Evolutionary conservation across 2,888 invertebrate genomes (phyloP).

Genomic region (Siphlonurus alternatus): DNA sequence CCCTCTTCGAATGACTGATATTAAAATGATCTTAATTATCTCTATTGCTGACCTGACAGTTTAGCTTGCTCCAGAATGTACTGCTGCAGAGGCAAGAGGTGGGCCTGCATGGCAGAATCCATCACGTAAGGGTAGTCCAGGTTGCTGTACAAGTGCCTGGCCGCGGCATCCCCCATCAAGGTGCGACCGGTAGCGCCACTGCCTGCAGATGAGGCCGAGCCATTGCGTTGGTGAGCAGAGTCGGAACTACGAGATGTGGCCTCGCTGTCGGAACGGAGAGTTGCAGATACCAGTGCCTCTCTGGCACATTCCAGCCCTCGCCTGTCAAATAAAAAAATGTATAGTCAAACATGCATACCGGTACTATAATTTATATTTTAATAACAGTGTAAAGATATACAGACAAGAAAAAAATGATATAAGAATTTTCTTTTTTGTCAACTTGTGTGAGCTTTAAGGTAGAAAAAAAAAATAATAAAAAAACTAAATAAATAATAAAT

Average conservation of each 20-base stretch:
- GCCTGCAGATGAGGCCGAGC: background rate
- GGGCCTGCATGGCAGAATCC: slow-evolving; percentile 31
- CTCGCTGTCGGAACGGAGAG: background rate
- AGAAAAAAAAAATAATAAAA: too few relatives aligned
- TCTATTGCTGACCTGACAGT: slow-evolving; percentile 38
- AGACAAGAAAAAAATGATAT: too few relatives aligned
- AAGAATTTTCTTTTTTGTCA: too few relatives aligned
- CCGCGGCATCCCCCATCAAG: slow-evolving; percentile 5
- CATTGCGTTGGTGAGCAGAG: background rate
- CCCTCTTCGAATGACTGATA: too few relatives aligned
- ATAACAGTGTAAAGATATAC: too few relatives aligned
- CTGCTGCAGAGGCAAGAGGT: slow-evolving; percentile 67
- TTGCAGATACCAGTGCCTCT: background rate
- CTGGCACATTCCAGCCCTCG: too few relatives aligned
- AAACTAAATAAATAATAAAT: too few relatives aligned
- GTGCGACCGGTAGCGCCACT: background rate
- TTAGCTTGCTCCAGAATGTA: slow-evolving; percentile 78
- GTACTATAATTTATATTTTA: too few relatives aligned
- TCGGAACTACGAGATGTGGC: background rate
- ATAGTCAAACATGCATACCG: too few relatives aligned
- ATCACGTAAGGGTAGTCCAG: slow-evolving; percentile 22
- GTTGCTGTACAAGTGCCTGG: slow-evolving; percentile 21
- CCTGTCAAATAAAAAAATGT: too few relatives aligned
- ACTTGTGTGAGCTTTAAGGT: too few relatives aligned
- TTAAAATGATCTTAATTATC: too few relatives aligned